These are phyloP conservation scores for Harmothoe impar DNA, from an alignment of 2,888 invertebrate species.

Conservation along the genomic window DNA sequence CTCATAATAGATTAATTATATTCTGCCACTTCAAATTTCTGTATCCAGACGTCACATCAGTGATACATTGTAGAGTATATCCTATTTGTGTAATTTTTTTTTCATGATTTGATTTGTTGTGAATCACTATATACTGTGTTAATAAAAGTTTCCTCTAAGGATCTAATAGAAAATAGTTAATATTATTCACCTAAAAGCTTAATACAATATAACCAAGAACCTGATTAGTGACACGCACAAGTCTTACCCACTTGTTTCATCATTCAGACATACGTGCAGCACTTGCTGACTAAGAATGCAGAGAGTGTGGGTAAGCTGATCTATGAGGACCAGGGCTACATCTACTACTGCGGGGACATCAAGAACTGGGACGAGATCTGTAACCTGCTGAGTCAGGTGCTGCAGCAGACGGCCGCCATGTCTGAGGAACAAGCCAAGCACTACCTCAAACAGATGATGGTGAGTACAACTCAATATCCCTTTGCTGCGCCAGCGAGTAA, in stretches of 20 bases:
- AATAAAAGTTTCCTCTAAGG: no score
- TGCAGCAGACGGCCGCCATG: neutral
- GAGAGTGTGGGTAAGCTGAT: neutral
- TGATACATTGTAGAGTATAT: neutral
- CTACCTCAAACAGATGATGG: neutral
- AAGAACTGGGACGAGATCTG: slow-evolving; percentile 16
- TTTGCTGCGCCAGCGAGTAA: no score
- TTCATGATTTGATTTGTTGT: no score
- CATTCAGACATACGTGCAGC: neutral
- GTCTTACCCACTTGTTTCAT: neutral
- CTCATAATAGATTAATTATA: neutral
- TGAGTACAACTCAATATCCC: no score
- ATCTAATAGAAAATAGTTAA: no score
- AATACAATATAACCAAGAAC: no score
- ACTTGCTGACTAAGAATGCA: neutral
- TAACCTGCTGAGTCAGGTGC: neutral
- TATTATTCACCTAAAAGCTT: no score
- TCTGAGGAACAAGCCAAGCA: neutral
- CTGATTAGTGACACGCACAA: neutral
- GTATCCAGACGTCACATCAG: no score
- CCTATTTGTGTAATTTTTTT: no score
- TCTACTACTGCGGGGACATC: slow-evolving; percentile 8
- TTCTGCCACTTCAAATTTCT: no score
- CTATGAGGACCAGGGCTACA: neutral
- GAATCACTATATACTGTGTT: no score